Evolutionary conservation across 35 echinoderm and acorn worm species (phyloP).

Genomic region (Apostichopus parvimensis): DNA sequence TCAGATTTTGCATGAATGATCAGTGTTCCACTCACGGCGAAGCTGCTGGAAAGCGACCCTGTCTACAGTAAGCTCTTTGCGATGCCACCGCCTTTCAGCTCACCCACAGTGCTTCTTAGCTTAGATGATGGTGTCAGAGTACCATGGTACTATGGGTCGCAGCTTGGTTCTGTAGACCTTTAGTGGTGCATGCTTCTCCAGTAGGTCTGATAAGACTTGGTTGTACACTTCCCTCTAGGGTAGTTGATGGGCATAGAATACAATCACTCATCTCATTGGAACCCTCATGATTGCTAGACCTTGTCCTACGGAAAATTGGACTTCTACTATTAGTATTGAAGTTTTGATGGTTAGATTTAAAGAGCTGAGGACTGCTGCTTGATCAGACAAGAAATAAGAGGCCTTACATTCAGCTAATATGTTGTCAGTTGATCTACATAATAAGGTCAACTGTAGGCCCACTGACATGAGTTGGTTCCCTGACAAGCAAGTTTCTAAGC

Average conservation of each 20-base stretch:
- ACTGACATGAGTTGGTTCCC: no score
- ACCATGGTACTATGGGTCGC: background rate
- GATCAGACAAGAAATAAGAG: no score
- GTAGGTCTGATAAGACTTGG: conserved; percentile 3
- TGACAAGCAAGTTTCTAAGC: background rate
- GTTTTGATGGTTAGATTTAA: no score
- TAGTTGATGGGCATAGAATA: background rate
- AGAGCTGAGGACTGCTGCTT: no score
- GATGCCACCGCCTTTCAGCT: conserved; percentile 26
- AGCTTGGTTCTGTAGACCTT: background rate
- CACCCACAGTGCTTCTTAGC: conserved; percentile 3
- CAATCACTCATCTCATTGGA: no score
- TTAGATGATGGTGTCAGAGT: conserved; percentile 7
- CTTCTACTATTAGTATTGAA: no score
- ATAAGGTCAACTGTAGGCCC: no score
- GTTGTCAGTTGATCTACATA: no score
- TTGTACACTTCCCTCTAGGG: background rate
- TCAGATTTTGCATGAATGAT: background rate
- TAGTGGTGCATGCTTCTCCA: conserved; percentile 32
- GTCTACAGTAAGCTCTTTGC: background rate
- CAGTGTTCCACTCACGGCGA: background rate
- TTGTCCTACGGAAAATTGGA: no score
- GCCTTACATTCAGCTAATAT: no score
- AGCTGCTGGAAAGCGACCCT: background rate
- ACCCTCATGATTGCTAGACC: no score